phyloP scores from a whole-genome alignment of 2,888 invertebrate species.

The Halictus ligatus region DNA sequence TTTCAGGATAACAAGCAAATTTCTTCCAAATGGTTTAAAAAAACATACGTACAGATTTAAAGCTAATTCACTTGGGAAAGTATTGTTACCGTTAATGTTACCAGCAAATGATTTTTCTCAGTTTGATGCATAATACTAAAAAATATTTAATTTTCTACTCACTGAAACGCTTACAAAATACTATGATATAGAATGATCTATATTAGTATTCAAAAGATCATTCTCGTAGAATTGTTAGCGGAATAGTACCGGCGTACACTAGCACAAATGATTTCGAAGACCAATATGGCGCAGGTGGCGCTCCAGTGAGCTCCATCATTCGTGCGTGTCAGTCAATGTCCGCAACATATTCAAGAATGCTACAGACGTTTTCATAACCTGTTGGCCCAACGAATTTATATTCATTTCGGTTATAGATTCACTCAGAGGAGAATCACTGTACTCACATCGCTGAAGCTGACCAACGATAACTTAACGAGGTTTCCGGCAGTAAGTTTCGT shows the following conservation, averaged over 20 bases:
- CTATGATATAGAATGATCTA: not conserved
- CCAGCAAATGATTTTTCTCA: not conserved
- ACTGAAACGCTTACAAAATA: not conserved
- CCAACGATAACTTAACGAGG: slow-evolving; percentile 71
- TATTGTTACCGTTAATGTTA: not conserved
- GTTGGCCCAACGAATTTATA: not conserved
- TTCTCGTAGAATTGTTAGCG: not conserved
- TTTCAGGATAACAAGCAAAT: not conserved
- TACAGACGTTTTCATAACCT: slow-evolving; percentile 41
- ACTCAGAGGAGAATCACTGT: not conserved
- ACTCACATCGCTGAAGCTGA: slow-evolving; percentile 68
- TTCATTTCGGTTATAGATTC: not conserved
- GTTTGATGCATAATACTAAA: not conserved
- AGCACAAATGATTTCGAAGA: no score
- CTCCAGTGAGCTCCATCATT: not conserved
- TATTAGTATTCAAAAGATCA: not conserved
- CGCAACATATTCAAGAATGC: slow-evolving; percentile 40
- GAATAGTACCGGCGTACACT: no score
- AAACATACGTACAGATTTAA: not conserved
- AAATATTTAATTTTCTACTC: not conserved
- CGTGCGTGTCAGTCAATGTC: slow-evolving; percentile 5
- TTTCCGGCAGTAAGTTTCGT: slow-evolving; percentile 75
- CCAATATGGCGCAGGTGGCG: not conserved
- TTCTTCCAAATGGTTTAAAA: not conserved
- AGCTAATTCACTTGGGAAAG: not conserved